phyloP scores from a whole-genome alignment of 1,140 invertebrate genomes.

The Stegodyphus dumicola region DNA sequence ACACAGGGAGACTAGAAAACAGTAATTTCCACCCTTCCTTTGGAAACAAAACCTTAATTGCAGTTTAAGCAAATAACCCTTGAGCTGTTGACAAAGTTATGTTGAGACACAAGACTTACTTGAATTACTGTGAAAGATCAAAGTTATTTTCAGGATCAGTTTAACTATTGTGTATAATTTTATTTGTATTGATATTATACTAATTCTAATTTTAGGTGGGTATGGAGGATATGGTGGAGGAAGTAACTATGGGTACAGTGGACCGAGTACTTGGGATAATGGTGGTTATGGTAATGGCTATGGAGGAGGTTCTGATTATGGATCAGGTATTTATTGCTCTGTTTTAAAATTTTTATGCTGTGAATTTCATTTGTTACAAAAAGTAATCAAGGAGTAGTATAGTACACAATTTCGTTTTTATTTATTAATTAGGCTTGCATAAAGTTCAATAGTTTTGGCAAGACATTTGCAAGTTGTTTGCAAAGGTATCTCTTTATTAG shows the following conservation, averaged over 20 bases:
- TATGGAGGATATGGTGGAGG: constrained; percentile 48
- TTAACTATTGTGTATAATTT: not conserved
- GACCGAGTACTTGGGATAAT: constrained; percentile 42
- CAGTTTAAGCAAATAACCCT: not conserved
- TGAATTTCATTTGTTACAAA: too few species aligned
- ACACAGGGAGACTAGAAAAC: too few species aligned
- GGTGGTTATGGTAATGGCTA: constrained; percentile 59
- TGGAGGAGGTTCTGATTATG: constrained; percentile 56
- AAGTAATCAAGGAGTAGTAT: too few species aligned
- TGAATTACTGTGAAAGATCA: not conserved
- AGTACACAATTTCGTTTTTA: too few species aligned
- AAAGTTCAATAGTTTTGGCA: too few species aligned
- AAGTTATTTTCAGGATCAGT: not conserved
- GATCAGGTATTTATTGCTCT: constrained; percentile 27
- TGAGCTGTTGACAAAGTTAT: not conserved
- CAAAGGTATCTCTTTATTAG: too few species aligned
- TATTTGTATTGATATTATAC: not conserved
- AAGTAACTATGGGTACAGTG: constrained; percentile 46
- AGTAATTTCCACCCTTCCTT: not conserved
- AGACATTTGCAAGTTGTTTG: too few species aligned
- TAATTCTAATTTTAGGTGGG: not conserved
- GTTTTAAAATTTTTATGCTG: not conserved
- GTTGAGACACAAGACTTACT: not conserved
- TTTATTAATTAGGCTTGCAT: too few species aligned
- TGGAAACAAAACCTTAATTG: not conserved